Evolutionary conservation across 2,797 vertebrate species (phyloP).

Genomic region (Enteromius afrohamiltoni): DNA sequence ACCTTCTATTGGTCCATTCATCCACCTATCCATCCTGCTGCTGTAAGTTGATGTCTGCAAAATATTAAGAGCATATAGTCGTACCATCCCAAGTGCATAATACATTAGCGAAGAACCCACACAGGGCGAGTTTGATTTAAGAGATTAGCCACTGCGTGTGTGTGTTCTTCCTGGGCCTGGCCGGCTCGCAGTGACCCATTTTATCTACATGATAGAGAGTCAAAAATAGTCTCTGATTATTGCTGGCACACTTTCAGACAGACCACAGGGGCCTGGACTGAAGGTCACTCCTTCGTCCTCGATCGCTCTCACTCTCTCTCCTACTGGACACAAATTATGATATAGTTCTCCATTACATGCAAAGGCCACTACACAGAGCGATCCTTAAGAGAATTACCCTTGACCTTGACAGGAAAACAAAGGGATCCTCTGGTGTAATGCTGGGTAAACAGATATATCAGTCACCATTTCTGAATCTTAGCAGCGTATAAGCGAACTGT

Average conservation of each 20-base stretch:
- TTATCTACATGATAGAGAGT: slow-evolving; percentile 76
- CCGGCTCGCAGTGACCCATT: slow-evolving; percentile 73
- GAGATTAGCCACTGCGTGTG: slow-evolving; percentile 33
- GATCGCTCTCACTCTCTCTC: slow-evolving; percentile 22
- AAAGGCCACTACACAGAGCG: slow-evolving; percentile 52
- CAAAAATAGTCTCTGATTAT: slow-evolving; percentile 82
- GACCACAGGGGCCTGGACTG: slow-evolving; percentile 63
- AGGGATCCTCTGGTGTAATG: neutral
- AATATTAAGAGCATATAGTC: neutral
- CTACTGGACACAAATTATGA: slow-evolving; percentile 55
- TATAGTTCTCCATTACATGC: slow-evolving; percentile 57
- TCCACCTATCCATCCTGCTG: neutral
- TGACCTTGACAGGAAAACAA: slow-evolving; percentile 58
- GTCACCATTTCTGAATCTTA: slow-evolving; percentile 8
- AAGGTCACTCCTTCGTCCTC: slow-evolving; percentile 68
- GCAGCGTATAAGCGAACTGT: slow-evolving; percentile 5
- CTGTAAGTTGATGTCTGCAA: neutral
- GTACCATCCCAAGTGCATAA: slow-evolving; percentile 2
- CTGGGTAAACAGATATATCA: slow-evolving; percentile 33
- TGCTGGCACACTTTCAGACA: slow-evolving; percentile 70
- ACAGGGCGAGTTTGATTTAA: slow-evolving; percentile 40
- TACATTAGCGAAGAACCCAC: slow-evolving; percentile 14
- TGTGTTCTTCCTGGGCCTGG: slow-evolving; percentile 61
- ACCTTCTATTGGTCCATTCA: neutral
- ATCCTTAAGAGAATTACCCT: slow-evolving; percentile 57